phyloP scores from a whole-genome alignment of 2,888 invertebrate genomes.

The Crioceris asparagi region DNA sequence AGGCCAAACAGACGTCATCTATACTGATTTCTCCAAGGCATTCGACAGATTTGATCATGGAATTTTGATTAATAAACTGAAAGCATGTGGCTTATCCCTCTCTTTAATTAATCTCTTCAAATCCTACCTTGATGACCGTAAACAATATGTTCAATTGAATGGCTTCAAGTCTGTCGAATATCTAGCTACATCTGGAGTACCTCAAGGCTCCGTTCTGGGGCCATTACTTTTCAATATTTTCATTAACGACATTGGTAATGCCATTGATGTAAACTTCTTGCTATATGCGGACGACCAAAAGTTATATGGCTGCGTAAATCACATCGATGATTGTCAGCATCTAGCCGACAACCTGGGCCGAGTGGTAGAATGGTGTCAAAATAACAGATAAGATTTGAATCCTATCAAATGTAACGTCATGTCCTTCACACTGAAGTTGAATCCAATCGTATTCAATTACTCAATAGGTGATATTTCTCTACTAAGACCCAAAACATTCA shows the following conservation, averaged over 20 bases:
- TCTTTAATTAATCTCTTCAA: not conserved
- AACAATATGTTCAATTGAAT: constrained; percentile 2
- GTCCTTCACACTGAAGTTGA: too few species aligned
- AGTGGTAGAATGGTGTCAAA: too few species aligned
- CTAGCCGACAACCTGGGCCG: too few species aligned
- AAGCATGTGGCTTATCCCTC: not conserved
- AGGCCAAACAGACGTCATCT: not conserved
- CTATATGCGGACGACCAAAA: not conserved
- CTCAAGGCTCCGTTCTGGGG: constrained; percentile 1
- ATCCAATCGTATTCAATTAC: too few species aligned
- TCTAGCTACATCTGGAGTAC: constrained; percentile 4
- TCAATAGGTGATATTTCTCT: too few species aligned
- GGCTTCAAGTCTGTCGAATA: not conserved
- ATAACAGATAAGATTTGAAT: too few species aligned
- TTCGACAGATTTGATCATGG: not conserved
- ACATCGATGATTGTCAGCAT: too few species aligned
- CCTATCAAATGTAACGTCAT: too few species aligned
- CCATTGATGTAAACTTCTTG: not conserved
- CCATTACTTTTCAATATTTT: not conserved
- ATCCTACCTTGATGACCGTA: constrained; percentile 2
- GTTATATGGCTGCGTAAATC: not conserved
- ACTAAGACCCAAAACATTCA: too few species aligned
- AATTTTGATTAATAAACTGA: not conserved
- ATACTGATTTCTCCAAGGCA: not conserved
- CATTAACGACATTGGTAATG: not conserved